Evolutionary conservation across 2,888 invertebrate genomes (phyloP).

Genomic region (Chouioia cunea): DNA sequence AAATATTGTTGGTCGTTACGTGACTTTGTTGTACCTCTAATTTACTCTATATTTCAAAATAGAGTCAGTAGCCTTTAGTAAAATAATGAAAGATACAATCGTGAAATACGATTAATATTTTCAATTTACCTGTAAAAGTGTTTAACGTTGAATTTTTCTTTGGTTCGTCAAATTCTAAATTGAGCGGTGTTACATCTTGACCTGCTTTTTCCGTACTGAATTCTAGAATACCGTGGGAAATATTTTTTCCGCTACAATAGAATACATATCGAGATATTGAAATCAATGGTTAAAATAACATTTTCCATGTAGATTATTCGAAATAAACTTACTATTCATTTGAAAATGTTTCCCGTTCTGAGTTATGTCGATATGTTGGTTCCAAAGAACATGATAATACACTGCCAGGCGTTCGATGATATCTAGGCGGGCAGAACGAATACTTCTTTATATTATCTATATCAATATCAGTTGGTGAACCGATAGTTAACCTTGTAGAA

Average conservation of each 20-base stretch:
- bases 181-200: constrained; percentile 87
- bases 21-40: no score
- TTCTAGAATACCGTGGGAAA: constrained; percentile 82
- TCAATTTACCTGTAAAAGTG: constrained; percentile 81
- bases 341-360: constrained; percentile 61
- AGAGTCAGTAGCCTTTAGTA: no score
- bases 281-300: no score
- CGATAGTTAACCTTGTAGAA: constrained; percentile 64
- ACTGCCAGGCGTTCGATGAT: constrained; percentile 62
- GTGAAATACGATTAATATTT: constrained; percentile 5
- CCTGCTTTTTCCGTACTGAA: constrained; percentile 90
- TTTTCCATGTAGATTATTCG: background rate
- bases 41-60: no score
- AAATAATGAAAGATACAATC: no score
- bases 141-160: constrained; percentile 80
- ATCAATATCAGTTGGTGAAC: constrained; percentile 66
- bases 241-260: constrained; percentile 64
- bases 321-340: constrained; percentile 63
- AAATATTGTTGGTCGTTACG: no score
- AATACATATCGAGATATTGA: no score
- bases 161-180: constrained; percentile 80
- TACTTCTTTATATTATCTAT: constrained; percentile 69
- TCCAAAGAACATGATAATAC: constrained; percentile 60
- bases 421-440: constrained; percentile 68
- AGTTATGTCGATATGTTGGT: constrained; percentile 63